Conservation (phyloP, 1,140 invertebrate genomes). For the Limonius californicus region DNA sequence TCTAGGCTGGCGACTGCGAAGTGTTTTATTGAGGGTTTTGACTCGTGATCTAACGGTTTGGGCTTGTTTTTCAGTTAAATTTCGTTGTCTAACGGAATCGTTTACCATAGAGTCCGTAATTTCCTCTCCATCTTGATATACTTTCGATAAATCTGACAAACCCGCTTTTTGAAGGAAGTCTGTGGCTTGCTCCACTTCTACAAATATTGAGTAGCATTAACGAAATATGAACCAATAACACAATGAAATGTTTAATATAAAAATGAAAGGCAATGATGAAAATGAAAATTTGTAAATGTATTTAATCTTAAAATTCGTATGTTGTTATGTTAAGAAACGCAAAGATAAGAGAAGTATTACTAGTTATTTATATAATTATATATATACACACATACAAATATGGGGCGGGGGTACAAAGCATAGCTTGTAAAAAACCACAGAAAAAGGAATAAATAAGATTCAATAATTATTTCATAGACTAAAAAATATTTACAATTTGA, state of each 20-base stretch:
- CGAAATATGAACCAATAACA: no score
- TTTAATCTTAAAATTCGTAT: no score
- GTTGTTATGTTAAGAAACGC: no score
- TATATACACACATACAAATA: no score
- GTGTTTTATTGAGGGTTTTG: slow-evolving; percentile 71
- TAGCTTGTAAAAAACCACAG: no score
- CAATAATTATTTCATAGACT: no score
- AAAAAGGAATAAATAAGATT: no score
- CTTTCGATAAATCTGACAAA: slow-evolving; percentile 54
- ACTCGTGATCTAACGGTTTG: slow-evolving; percentile 74
- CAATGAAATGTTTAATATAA: not conserved
- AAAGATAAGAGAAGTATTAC: no score
- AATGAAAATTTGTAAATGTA: not conserved
- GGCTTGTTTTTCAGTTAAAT: slow-evolving; percentile 62
- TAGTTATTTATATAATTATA: no score
- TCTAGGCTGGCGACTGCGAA: slow-evolving; percentile 63
- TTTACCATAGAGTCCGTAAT: slow-evolving; percentile 57
- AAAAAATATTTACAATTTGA: no score
- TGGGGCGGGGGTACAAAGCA: no score
- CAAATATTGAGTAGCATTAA: slow-evolving; percentile 15
- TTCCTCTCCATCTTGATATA: slow-evolving; percentile 58
- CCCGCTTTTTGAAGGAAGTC: slow-evolving; percentile 52
- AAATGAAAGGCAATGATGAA: no score
- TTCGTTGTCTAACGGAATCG: slow-evolving; percentile 51
- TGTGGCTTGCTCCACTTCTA: slow-evolving; percentile 43